phyloP scores from a whole-genome alignment of 1,140 invertebrate genomes.

The Drosophila quadrilineata region DNA sequence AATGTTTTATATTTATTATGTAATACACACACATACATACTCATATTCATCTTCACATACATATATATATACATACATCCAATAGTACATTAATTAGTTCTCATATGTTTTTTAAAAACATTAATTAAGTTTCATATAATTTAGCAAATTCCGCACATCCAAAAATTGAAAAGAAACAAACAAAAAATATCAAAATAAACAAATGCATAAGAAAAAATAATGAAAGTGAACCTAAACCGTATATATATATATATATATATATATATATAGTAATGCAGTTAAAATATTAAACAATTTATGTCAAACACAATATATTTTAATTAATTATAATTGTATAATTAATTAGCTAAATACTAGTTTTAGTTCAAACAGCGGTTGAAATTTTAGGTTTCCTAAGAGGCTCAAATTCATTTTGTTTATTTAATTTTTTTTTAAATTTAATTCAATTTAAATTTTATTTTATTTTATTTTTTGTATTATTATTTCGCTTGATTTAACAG shows the following conservation, averaged over 20 bases:
- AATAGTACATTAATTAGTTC: constrained; percentile 26
- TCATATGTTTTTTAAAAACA: constrained; percentile 35
- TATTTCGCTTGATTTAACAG: neutral
- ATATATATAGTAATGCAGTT: too few species aligned
- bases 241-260: too few species aligned
- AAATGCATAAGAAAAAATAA: constrained; percentile 17
- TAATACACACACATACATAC: constrained; percentile 13
- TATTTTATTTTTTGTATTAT: constrained; percentile 1
- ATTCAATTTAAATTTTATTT: too few species aligned
- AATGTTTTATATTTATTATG: constrained; percentile 31
- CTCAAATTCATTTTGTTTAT: constrained; percentile 63
- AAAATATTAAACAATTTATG: constrained; percentile 6
- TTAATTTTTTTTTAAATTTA: constrained; percentile 15
- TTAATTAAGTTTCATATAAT: constrained; percentile 35
- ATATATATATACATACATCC: constrained; percentile 5
- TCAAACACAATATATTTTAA: constrained; percentile 4
- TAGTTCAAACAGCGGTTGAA: constrained; percentile 78
- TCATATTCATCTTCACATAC: constrained; percentile 6
- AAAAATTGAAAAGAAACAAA: constrained; percentile 15
- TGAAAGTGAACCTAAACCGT: too few species aligned
- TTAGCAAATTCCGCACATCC: constrained; percentile 43
- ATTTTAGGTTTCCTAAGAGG: constrained; percentile 81
- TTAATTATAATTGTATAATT: constrained; percentile 11
- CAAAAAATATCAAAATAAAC: constrained; percentile 9
- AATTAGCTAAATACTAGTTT: constrained; percentile 74